Percentiles rank a stretch among this genome's conserved stretches.
Evolutionary conservation across 1,140 invertebrate genomes (phyloP).

Genomic region (Hycleus cichorii): DNA sequence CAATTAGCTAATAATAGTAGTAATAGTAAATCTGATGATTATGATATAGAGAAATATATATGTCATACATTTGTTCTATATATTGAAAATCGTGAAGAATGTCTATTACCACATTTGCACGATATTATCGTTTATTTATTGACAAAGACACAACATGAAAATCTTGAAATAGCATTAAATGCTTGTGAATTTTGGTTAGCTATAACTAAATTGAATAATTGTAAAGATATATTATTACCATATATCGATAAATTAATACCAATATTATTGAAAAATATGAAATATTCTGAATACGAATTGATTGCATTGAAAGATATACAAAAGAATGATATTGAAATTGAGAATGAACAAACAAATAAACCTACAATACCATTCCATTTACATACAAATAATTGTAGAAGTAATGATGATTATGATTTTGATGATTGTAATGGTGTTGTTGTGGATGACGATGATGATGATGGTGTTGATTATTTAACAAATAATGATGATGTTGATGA

Average conservation of each 20-base stretch:
- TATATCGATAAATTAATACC: slow-evolving; percentile 83
- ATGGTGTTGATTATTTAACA: slow-evolving; percentile 60
- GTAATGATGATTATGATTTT: slow-evolving; percentile 44
- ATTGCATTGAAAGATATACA: slow-evolving; percentile 72
- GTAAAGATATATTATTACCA: slow-evolving; percentile 81
- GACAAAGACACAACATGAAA: slow-evolving; percentile 83
- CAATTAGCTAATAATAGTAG: slow-evolving; percentile 14
- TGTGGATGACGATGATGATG: slow-evolving; percentile 29
- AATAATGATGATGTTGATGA: slow-evolving; percentile 80
- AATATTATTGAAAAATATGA: slow-evolving; percentile 91
- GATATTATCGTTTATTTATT: slow-evolving; percentile 98
- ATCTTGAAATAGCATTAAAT: slow-evolving; percentile 90
- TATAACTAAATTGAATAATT: slow-evolving; percentile 89
- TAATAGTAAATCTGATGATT: slow-evolving; percentile 24
- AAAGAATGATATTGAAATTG: slow-evolving; percentile 26
- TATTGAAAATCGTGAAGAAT: slow-evolving; percentile 34
- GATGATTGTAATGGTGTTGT: slow-evolving; percentile 40
- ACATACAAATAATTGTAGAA: slow-evolving; percentile 15
- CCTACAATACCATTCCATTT: slow-evolving; percentile 22
- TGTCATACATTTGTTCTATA: slow-evolving; percentile 38
- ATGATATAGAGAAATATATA: slow-evolving; percentile 33
- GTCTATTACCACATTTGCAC: slow-evolving; percentile 77
- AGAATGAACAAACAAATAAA: slow-evolving; percentile 26
- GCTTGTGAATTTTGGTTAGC: slow-evolving; percentile 99
- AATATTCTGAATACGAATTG: slow-evolving; percentile 95